Evolutionary conservation across 2,888 invertebrate genomes (phyloP), one percentile per base, ranked within the genome.

Genomic region (Spilarctia lutea): DNA sequence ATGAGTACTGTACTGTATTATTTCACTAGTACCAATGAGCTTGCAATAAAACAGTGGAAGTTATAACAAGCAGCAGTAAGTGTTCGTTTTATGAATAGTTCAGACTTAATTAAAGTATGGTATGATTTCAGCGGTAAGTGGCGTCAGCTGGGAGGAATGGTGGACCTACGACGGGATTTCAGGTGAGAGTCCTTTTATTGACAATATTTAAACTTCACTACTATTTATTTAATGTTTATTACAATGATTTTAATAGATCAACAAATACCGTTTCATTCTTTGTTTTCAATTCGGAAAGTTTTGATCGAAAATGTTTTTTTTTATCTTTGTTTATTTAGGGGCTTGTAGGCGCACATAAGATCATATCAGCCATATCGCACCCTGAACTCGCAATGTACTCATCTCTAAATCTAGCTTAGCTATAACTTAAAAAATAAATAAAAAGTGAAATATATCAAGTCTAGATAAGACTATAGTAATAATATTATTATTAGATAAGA

Each of bases 101-200:
- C 90, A 91, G 90, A 92, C 87, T 94, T 93, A 94, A 94, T 95
- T 93, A 93, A 92, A 91, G 86, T 91, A 63, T 89, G 91, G 91
- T 95, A 92, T 95, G 96, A 94, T 97, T 97, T 89, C 96, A 98
- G 98, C 96, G 90, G 96, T 97, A 86, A 96, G 96, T 87, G 97
- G 97, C 88, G 97, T 98, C 90, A 98, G 98, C 95, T 98, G 98
- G 98, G 98, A 98, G 94, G 98, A 98, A 96, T 98, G 98, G 98
- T 98, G 98, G 98, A 98, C 98, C 87, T 98, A 98, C 96, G 98
- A 98, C 96, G 98, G 98, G 83, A 98, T 98, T 94, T 98, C 98
- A 96, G 98, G 98, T 98, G 96, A 97, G 97, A 89, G 67, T 74
- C 33, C 78, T 77, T 86, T 80, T 76, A 85, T 81, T 80, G 69